phyloP scores from a whole-genome alignment of 1,140 invertebrate species.

The Cryptotermes secundus region DNA sequence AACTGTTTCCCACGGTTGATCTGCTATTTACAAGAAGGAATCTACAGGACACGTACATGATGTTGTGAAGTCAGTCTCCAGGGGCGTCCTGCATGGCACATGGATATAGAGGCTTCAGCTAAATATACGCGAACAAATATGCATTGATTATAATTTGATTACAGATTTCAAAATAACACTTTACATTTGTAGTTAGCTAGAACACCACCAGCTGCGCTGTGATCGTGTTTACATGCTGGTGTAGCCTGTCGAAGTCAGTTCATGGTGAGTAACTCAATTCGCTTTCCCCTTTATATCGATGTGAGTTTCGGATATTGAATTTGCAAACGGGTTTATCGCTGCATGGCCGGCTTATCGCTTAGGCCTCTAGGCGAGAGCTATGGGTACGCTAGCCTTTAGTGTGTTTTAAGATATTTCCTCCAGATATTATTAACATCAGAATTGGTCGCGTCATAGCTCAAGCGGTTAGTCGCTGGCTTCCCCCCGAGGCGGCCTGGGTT shows the following conservation, averaged over 20 bases:
- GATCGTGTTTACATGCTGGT: background rate
- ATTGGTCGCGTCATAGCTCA: no score
- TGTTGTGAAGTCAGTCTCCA: background rate
- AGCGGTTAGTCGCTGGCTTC: no score
- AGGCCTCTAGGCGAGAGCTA: no score
- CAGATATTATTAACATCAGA: no score
- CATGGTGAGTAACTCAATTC: background rate
- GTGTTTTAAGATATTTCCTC: no score
- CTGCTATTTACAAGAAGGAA: background rate
- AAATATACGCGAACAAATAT: background rate
- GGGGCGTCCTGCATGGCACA: background rate
- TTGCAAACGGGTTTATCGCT: background rate
- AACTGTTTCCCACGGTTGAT: background rate
- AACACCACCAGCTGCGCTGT: background rate
- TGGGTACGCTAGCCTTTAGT: no score
- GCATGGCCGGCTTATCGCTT: no score
- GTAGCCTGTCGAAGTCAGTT: background rate
- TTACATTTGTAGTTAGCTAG: constrained; percentile 17
- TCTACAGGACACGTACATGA: background rate
- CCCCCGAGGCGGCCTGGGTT: no score
- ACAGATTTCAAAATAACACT: constrained; percentile 18
- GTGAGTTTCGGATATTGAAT: background rate
- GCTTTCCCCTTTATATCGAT: background rate
- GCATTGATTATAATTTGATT: constrained; percentile 20
- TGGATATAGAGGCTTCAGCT: background rate